Evolutionary conservation across 2,888 invertebrate genomes (phyloP).

Genomic region (Siphlonurus alternatus): DNA sequence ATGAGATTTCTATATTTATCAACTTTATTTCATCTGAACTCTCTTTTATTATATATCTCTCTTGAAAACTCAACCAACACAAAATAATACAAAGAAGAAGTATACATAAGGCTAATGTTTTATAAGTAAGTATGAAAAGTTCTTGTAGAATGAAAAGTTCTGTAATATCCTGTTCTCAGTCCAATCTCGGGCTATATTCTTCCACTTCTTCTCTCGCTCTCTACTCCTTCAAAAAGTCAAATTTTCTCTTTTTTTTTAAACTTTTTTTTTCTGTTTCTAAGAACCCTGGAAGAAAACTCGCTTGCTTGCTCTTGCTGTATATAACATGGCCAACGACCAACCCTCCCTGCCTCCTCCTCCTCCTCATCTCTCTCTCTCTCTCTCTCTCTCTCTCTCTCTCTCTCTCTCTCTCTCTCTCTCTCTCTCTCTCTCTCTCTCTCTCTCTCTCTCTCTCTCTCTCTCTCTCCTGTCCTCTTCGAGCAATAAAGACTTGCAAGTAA

Average conservation of each 20-base stretch:
- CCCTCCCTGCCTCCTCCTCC: not conserved
- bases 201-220: not conserved
- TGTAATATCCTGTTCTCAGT: constrained; percentile 4
- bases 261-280: not conserved
- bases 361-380: not conserved
- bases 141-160: not conserved
- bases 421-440: not conserved
- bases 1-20: no score
- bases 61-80: no score
- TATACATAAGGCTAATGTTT: not conserved
- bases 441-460: not conserved
- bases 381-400: constrained; percentile 2
- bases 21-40: no score
- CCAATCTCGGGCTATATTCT: not conserved
- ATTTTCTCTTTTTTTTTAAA: not conserved
- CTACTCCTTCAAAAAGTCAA: no score
- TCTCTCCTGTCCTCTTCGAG: not conserved
- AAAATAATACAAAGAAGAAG: not conserved
- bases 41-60: no score
- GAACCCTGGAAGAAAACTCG: not conserved
- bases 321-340: not conserved
- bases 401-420: not conserved
- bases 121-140: not conserved
- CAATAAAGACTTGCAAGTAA: not conserved
- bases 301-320: not conserved